Conservation (phyloP, 2,797 vertebrate species). For the Scleropages formosus region DNA sequence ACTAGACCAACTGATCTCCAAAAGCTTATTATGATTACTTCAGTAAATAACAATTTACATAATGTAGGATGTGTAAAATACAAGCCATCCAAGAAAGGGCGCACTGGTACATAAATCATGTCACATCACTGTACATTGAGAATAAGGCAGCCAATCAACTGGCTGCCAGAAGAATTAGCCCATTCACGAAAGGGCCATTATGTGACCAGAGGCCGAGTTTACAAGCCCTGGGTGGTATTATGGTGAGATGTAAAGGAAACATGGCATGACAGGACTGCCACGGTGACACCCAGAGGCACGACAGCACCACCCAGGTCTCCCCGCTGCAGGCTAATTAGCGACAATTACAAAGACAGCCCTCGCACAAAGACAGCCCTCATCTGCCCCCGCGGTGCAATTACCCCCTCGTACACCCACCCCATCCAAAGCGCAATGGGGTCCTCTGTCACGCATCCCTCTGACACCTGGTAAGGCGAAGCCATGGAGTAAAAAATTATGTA, state of each 20-base stretch:
- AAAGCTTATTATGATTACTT: too few species aligned
- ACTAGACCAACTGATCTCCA: too few species aligned
- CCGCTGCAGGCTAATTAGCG: conserved; percentile 9
- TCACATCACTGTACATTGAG: not conserved
- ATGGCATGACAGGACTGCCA: not conserved
- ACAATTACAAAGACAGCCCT: not conserved
- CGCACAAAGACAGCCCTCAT: conserved; percentile 20
- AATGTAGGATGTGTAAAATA: not conserved
- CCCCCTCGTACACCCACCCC: not conserved
- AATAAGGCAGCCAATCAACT: too few species aligned
- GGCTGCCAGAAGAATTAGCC: not conserved
- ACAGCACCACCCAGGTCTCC: conserved; percentile 13
- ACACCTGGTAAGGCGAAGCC: not conserved
- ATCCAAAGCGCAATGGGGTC: not conserved
- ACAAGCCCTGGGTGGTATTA: not conserved
- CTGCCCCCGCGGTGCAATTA: conserved; percentile 22
- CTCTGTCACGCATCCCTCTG: not conserved
- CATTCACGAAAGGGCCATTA: not conserved
- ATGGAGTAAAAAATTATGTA: not conserved
- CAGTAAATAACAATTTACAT: too few species aligned
- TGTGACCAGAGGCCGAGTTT: not conserved
- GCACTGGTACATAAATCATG: not conserved
- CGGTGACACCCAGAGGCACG: not conserved
- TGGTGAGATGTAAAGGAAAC: not conserved
- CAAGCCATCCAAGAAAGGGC: not conserved